A percentile compares a stretch with the other conserved stretches of the same genome.
Evolutionary conservation across 2,888 invertebrate species (phyloP).

Genomic region (Eutolmus rufibarbis): DNA sequence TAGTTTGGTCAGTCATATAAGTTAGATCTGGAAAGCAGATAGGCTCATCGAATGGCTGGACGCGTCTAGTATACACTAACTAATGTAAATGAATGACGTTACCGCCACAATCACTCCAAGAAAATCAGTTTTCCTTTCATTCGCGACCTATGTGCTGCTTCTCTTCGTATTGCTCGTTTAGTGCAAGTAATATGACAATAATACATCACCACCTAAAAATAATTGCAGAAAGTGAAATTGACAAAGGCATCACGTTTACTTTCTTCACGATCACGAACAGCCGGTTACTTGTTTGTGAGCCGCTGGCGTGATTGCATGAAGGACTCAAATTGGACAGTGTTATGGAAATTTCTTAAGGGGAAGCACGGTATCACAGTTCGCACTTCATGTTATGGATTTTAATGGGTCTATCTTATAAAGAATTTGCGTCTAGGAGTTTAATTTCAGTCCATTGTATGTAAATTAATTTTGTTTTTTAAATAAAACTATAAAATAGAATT

Average conservation of each 20-base stretch:
- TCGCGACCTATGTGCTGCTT: neutral
- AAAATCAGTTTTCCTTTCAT: neutral
- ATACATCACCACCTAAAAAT: constrained; percentile 11
- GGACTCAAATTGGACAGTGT: neutral
- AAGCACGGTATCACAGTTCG: neutral
- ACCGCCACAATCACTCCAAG: neutral
- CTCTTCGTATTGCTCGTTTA: neutral
- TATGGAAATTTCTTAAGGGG: neutral
- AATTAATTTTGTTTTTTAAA: neutral
- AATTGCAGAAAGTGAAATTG: constrained; percentile 28
- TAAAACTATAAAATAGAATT: neutral
- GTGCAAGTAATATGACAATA: neutral
- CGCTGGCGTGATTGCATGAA: neutral
- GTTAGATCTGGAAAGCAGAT: neutral
- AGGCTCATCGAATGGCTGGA: neutral
- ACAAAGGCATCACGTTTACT: neutral
- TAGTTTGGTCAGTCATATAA: neutral
- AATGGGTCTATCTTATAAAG: neutral
- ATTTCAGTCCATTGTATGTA: neutral
- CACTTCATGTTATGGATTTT: neutral
- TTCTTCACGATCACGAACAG: neutral
- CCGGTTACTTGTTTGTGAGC: neutral
- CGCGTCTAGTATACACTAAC: neutral
- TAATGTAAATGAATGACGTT: neutral
- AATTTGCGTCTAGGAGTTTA: neutral